A percentile compares a stretch with the other conserved stretches of the same genome.
These are phyloP conservation scores for Malacosoma neustria DNA, from an alignment of 2,888 invertebrate species.

Conservation along the genomic window DNA sequence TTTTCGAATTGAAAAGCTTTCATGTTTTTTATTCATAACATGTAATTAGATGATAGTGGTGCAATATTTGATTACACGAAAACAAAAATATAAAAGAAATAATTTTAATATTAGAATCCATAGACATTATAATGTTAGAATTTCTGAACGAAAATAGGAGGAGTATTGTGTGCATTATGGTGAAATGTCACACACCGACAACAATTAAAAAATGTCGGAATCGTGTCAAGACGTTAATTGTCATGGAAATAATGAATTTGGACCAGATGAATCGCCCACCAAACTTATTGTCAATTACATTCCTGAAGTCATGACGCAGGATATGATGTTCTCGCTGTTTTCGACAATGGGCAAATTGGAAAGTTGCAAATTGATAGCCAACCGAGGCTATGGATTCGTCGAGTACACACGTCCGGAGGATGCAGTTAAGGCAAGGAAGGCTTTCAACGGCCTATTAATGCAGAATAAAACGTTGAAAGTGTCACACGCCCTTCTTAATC, in stretches of 20 bases:
- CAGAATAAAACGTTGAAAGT: constrained; percentile 73
- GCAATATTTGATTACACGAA: too few species aligned
- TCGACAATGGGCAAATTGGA: constrained; percentile 74
- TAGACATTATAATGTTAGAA: background rate
- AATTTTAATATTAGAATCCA: too few species aligned
- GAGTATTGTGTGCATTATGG: constrained; percentile 41
- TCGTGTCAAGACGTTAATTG: constrained; percentile 76
- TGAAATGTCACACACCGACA: constrained; percentile 73
- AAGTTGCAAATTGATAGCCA: constrained; percentile 74
- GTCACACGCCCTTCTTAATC: constrained; percentile 67
- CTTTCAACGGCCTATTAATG: constrained; percentile 70
- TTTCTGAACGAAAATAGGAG: constrained; percentile 42
- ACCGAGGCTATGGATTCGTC: constrained; percentile 73
- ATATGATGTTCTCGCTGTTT: constrained; percentile 74
- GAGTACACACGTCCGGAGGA: constrained; percentile 69
- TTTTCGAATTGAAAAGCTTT: too few species aligned
- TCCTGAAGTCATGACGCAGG: constrained; percentile 75
- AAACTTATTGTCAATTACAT: constrained; percentile 76
- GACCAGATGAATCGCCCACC: constrained; percentile 72
- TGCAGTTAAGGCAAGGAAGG: constrained; percentile 68
- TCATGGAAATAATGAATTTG: constrained; percentile 73
- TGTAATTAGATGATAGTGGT: too few species aligned
- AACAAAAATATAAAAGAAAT: too few species aligned
- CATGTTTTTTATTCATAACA: too few species aligned
- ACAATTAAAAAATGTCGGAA: constrained; percentile 77